Evolutionary conservation across 2,888 invertebrate species (phyloP), one percentile per base, ranked within the genome.

Genomic region (Sinhomidia bicolor): DNA sequence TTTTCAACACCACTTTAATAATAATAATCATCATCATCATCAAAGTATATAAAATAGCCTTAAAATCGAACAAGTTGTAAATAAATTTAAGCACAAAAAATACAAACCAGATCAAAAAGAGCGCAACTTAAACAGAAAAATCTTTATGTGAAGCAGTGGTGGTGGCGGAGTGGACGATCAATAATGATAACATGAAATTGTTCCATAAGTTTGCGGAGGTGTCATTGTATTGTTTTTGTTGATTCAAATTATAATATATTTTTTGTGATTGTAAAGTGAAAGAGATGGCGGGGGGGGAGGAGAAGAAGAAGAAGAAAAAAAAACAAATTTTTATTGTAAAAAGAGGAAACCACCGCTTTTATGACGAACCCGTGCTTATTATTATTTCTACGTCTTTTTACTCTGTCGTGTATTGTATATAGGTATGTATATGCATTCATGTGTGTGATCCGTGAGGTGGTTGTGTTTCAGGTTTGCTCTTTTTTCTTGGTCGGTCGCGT

Each of bases 401-500:
- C 32, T n/a, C 29, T n/a, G 10, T 71, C 32, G 26, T 79, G 60
- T 23, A 23, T 60, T n/a, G n/a, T n/a, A n/a, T n/a, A n/a, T n/a
- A n/a, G n/a, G 60, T 78, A 47, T 29, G 54, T 76, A 76, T 51
- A 76, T 51, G 74, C 88, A 88, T 88, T 82, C 88, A 88, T 88
- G 82, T 83, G 82, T 88, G 88, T 88, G 88, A 87, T 87, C 87
- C 87, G 87, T 83, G 88, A 88, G 88, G 78, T 87, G 82, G 82
- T 88, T 81, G 17, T 10, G 47, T 41, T 68, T 68, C 36, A 68
- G 76, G 54, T 84, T 74, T 85, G 32, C 85, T 74, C 51, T 57
- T 80, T 76, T 60, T 80, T 60, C 60, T 36, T 29, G 57, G 57
- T 60, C 80, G 80, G 80, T 80, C 60, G 80, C 32, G 57, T 60